These are phyloP conservation scores for Zophobas atratus DNA, from an alignment of 1,140 invertebrate species.

Conservation along the genomic window DNA sequence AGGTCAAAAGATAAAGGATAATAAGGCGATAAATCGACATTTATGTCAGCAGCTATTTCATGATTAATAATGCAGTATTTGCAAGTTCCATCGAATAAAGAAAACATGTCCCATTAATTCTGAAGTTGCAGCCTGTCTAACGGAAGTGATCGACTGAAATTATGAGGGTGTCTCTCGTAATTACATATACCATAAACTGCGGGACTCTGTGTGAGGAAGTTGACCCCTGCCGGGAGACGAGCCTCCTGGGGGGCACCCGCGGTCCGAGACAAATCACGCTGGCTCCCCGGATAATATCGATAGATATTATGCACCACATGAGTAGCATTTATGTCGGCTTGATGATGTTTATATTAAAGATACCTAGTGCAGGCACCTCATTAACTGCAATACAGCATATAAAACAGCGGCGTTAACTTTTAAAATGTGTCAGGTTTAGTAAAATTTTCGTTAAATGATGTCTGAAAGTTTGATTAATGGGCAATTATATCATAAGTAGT, in stretches of 20 bases:
- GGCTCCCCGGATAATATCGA: constrained; percentile 43
- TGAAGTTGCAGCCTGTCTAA: constrained; percentile 30
- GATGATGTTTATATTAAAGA: constrained; percentile 35
- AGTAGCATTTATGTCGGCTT: constrained; percentile 24
- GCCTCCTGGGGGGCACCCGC: constrained; percentile 48
- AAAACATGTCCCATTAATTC: constrained; percentile 30
- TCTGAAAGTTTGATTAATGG: too few species aligned
- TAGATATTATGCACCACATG: constrained; percentile 41
- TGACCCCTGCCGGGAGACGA: constrained; percentile 51
- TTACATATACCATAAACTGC: constrained; percentile 57
- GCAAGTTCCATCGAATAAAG: constrained; percentile 24
- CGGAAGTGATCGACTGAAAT: constrained; percentile 53
- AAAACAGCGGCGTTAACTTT: too few species aligned
- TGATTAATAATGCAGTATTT: constrained; percentile 36
- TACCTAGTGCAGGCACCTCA: background rate
- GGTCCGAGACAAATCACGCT: constrained; percentile 54
- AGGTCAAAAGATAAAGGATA: constrained; percentile 57
- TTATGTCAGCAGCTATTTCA: constrained; percentile 8
- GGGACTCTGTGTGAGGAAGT: constrained; percentile 49
- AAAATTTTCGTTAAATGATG: too few species aligned
- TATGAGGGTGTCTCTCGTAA: constrained; percentile 54
- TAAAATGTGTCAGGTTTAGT: too few species aligned
- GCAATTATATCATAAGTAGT: too few species aligned
- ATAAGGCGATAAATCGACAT: constrained; percentile 55
- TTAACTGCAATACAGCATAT: too few species aligned